These are phyloP conservation scores for Puntigrus tetrazona DNA, from an alignment of 2,113 vertebrate species.

Conservation along the genomic window DNA sequence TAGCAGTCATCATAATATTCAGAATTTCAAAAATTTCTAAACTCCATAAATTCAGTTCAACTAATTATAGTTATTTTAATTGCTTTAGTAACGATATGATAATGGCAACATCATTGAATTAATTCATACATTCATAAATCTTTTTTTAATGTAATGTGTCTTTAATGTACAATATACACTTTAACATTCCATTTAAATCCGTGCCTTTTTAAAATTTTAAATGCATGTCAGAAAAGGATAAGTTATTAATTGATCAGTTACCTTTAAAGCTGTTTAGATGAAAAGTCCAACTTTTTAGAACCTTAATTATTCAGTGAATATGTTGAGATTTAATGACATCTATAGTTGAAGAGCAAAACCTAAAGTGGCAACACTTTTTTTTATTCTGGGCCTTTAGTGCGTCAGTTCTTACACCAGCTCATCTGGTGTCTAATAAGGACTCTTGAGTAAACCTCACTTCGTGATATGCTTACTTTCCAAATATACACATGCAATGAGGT, in stretches of 20 bases:
- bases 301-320: neutral
- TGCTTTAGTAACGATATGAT: too few relatives aligned
- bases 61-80: too few relatives aligned
- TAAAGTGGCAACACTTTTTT: neutral
- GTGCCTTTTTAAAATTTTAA: neutral
- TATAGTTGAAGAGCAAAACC: neutral
- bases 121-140: too few relatives aligned
- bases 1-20: too few relatives aligned
- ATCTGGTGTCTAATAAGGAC: neutral
- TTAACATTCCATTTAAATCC: neutral
- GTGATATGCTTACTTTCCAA: neutral
- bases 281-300: neutral
- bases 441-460: neutral
- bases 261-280: neutral
- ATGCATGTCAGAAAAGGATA: neutral
- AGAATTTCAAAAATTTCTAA: too few relatives aligned
- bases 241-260: neutral
- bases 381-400: neutral
- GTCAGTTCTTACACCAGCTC: neutral
- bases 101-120: too few relatives aligned
- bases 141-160: too few relatives aligned
- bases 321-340: neutral
- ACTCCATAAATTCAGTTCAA: too few relatives aligned
- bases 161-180: neutral
- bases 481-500: constrained; percentile 25